These are phyloP conservation scores for Alcis repandata DNA, from an alignment of 2,888 invertebrate genomes.

Conservation along the genomic window DNA sequence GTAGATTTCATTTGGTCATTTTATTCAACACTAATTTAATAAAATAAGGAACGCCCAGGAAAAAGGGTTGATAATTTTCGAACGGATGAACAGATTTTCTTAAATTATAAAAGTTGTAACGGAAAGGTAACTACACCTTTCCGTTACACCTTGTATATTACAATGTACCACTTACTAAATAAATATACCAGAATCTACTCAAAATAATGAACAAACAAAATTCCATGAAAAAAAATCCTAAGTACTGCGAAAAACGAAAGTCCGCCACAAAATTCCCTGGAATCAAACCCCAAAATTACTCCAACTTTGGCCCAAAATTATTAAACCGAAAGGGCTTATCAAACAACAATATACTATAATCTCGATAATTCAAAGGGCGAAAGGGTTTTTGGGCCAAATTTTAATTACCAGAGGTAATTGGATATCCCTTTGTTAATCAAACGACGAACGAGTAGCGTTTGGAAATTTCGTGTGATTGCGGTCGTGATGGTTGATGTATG, in stretches of 20 bases:
- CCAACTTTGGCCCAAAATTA: conserved; percentile 19
- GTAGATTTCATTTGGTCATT: neutral
- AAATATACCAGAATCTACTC: too few species aligned
- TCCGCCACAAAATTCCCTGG: neutral
- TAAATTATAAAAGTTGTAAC: too few species aligned
- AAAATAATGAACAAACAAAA: too few species aligned
- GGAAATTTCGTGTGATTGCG: conserved; percentile 13
- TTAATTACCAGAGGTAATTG: conserved; percentile 25
- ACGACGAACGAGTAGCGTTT: conserved; percentile 11
- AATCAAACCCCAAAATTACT: conserved; percentile 16
- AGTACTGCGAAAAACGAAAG: conserved; percentile 1
- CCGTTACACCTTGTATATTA: too few species aligned
- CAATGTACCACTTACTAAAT: too few species aligned
- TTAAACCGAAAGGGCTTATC: conserved; percentile 22
- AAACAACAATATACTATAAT: conserved; percentile 27
- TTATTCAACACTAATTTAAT: neutral
- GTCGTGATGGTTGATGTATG: neutral
- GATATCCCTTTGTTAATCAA: conserved; percentile 26
- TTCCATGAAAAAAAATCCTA: too few species aligned
- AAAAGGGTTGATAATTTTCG: too few species aligned
- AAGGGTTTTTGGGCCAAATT: conserved; percentile 24
- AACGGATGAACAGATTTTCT: too few species aligned
- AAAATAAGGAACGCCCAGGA: too few species aligned
- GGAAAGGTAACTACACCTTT: too few species aligned
- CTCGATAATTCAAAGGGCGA: conserved; percentile 27